Conservation (phyloP, 2,113 vertebrate genomes). For the Scatophagus argus region DNA sequence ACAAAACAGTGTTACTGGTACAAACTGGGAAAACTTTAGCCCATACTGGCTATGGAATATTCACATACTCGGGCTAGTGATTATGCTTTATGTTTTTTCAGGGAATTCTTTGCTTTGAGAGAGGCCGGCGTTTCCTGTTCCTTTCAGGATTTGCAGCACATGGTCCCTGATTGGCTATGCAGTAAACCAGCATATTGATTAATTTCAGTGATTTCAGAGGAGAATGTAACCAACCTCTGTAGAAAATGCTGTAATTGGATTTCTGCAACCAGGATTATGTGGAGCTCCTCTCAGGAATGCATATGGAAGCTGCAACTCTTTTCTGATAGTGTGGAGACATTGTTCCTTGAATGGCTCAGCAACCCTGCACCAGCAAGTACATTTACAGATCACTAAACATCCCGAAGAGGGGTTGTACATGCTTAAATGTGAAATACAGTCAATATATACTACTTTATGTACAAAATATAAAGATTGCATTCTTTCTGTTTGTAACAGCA, state of each 20-base stretch:
- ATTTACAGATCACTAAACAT: constrained; percentile 33
- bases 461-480: too few relatives aligned
- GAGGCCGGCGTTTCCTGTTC: constrained; percentile 4
- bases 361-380: neutral
- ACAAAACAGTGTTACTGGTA: constrained; percentile 7
- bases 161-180: constrained; percentile 55
- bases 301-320: constrained; percentile 52
- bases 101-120: constrained; percentile 13
- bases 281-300: constrained; percentile 56
- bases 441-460: too few relatives aligned
- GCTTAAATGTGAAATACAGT: too few relatives aligned
- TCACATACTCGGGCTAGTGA: neutral
- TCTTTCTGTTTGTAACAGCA: neutral
- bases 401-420: neutral
- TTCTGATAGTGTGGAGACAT: constrained; percentile 34
- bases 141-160: constrained; percentile 58
- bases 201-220: constrained; percentile 75
- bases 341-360: constrained; percentile 24
- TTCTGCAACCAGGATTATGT: constrained; percentile 69
- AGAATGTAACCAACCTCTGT: constrained; percentile 76
- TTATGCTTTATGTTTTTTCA: constrained; percentile 4
- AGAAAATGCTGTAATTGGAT: constrained; percentile 81
- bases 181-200: constrained; percentile 72
- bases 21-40: neutral
- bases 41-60: neutral